A percentile compares a stretch with the other conserved stretches of the same genome.
Evolutionary conservation across 2,797 vertebrate genomes (phyloP).

Genomic region (Sebastes hubbsi): DNA sequence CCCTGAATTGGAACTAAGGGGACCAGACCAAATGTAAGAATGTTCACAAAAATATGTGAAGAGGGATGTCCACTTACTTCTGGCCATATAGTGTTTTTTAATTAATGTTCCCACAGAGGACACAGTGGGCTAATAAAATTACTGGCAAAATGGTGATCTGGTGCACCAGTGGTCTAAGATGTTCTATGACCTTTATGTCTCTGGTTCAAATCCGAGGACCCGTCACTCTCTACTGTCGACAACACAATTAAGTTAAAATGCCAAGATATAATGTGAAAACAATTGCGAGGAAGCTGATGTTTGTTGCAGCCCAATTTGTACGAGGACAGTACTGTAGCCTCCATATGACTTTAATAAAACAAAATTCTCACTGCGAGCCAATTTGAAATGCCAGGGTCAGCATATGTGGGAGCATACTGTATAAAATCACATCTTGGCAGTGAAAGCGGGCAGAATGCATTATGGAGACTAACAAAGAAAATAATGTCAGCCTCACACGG

Average conservation of each 20-base stretch:
- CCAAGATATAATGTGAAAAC: not conserved
- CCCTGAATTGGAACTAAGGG: not conserved
- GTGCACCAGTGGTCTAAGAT: too few relatives aligned
- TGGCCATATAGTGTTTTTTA: not conserved
- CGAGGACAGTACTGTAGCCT: not conserved
- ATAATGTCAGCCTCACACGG: constrained; percentile 45
- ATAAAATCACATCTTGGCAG: constrained; percentile 64
- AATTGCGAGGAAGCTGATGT: not conserved
- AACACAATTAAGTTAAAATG: not conserved
- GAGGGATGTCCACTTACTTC: not conserved
- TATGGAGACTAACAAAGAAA: constrained; percentile 71
- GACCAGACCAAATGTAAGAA: not conserved
- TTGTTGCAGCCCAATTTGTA: not conserved
- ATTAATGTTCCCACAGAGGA: not conserved
- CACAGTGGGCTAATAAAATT: not conserved
- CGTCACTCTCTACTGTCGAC: not conserved
- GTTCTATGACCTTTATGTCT: not conserved
- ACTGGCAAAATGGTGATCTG: not conserved
- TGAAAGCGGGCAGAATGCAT: constrained; percentile 52
- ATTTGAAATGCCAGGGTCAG: constrained; percentile 50
- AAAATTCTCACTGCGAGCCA: constrained; percentile 12
- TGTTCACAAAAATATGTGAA: too few relatives aligned
- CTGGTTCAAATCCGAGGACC: not conserved
- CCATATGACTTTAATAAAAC: constrained; percentile 34
- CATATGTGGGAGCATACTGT: constrained; percentile 66